Evolutionary conservation across 2,113 vertebrate genomes (phyloP).

Genomic region (Tapirus terrestris): DNA sequence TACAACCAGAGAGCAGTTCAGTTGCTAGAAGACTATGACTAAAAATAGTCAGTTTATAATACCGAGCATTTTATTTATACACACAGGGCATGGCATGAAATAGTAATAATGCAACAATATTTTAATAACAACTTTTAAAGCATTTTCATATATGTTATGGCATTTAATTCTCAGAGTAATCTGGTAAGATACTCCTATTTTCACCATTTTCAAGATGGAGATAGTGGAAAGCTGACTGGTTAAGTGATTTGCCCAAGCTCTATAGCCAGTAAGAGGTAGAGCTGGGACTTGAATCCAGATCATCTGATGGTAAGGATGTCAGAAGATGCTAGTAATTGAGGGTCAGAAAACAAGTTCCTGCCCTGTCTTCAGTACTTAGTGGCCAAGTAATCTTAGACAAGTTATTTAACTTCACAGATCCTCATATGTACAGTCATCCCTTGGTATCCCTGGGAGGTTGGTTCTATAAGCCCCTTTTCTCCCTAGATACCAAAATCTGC

Average conservation of each 20-base stretch:
- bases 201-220: background rate
- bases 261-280: background rate
- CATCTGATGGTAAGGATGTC: background rate
- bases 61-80: background rate
- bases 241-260: background rate
- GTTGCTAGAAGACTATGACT: background rate
- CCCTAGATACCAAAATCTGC: no score
- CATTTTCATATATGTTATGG: background rate
- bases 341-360: background rate
- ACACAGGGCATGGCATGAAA: background rate
- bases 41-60: background rate
- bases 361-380: background rate
- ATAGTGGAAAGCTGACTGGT: background rate
- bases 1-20: background rate
- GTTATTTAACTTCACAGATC: background rate
- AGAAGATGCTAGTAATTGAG: background rate
- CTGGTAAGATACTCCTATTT: background rate
- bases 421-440: background rate
- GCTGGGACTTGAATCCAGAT: background rate
- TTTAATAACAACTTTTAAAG: slow-evolving; percentile 30
- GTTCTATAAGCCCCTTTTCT: no score
- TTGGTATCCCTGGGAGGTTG: no score
- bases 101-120: background rate
- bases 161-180: background rate
- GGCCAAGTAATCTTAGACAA: background rate